Percentiles rank a stretch among this genome's conserved stretches.
Conservation (phyloP, 2,797 vertebrate genomes). For the Anguilla obscura region DNA sequence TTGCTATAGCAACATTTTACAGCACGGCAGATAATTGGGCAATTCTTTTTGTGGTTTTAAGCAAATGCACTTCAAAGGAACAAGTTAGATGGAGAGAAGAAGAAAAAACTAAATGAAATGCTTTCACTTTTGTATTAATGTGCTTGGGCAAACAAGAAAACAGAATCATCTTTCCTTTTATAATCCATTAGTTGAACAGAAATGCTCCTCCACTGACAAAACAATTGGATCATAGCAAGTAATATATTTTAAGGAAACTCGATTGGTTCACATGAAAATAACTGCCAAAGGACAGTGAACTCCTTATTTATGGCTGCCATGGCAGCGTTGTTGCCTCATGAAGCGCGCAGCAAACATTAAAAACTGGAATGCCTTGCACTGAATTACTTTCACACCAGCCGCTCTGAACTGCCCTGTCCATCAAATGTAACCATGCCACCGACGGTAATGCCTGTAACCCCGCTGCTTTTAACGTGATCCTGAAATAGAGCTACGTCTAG, state of each 20-base stretch:
- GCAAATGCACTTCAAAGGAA: neutral
- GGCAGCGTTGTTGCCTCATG: neutral
- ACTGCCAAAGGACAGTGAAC: neutral
- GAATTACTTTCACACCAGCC: neutral
- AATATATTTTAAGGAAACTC: neutral
- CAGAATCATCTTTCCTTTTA: neutral
- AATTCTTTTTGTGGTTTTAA: neutral
- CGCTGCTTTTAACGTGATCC: neutral
- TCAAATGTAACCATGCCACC: neutral
- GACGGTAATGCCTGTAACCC: neutral
- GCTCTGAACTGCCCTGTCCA: neutral
- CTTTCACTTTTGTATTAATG: neutral
- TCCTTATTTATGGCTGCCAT: neutral
- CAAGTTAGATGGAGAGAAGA: neutral
- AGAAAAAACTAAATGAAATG: neutral
- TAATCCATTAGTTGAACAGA: neutral
- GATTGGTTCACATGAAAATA: neutral
- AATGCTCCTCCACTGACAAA: neutral
- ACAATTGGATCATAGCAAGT: neutral
- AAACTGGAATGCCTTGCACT: neutral
- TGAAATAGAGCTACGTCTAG: neutral
- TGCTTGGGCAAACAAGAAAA: neutral
- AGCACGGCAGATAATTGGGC: constrained; percentile 13
- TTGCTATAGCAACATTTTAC: constrained; percentile 27
- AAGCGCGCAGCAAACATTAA: neutral